Evolutionary conservation across 2,888 invertebrate genomes (phyloP), one percentile per base, ranked within the genome.

Genomic region (Pollenia griseotomentosa): DNA sequence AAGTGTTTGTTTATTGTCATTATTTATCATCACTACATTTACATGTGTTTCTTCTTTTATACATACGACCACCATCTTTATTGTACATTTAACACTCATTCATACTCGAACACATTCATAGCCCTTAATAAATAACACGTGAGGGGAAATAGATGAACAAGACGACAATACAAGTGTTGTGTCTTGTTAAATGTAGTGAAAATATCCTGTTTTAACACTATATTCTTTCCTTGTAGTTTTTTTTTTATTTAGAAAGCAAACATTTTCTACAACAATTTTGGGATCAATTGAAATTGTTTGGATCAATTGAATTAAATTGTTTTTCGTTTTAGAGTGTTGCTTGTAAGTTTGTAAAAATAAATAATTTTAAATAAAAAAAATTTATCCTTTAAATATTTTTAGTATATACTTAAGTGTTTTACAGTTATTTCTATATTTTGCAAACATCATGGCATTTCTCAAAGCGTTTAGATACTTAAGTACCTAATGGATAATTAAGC

Each of bases 1-100:
- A 80, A 80, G 71, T 65, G 71, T 80, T 80, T 80, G 63, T 70
- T 78, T 71, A 78, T 65, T 79, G 73, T 79, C 73, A 79, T 68
- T 84, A 66, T 79, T 79, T 79, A 68, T 68, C 65, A 78, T 48
- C 65, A 77, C 42, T 42, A 71, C 51, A 53, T 74, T 74, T 46
- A 74, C 55, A 74, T 74, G 73, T 59, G 59, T 59, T 74, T 46
- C 46, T 48, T 46, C 11, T 2, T 63, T 1, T 16, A 44, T 16
- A 63, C 63, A 44, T 16, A 63, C 63, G 16, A 59, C 40, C 33
- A 59, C 33, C 40, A 59, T 40, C 12, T 59, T 40, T 40, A 57
- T 59, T 59, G 59, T 40, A 33, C 7, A 59, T 59, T 33, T 40
- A 7, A 40, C 14, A 59, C n/a, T 33, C 33, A 33, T 33, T 33